These are phyloP conservation scores for Drosophila affinis DNA, from an alignment of 2,888 invertebrate genomes.

Conservation along the genomic window DNA sequence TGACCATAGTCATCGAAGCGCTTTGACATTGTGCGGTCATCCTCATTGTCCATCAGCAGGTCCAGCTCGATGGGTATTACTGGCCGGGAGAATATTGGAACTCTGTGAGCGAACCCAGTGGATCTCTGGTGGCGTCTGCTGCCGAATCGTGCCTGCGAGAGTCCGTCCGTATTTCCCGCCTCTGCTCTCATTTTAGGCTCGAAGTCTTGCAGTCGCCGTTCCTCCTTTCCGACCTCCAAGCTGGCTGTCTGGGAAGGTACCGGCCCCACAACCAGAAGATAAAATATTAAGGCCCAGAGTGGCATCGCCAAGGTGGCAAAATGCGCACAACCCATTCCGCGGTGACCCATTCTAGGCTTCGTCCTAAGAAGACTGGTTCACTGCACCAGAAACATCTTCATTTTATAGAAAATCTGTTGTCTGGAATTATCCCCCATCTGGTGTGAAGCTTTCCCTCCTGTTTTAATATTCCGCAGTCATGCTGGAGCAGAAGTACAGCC, in stretches of 20 bases:
- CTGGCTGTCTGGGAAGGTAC: slow-evolving; percentile 23
- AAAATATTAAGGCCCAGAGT: slow-evolving; percentile 35
- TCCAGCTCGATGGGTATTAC: slow-evolving; percentile 82
- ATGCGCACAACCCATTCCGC: slow-evolving; percentile 14
- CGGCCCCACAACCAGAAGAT: slow-evolving; percentile 34
- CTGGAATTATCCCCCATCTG: neutral
- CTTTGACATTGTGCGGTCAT: slow-evolving; percentile 82
- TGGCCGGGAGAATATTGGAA: slow-evolving; percentile 74
- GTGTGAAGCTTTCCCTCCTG: slow-evolving; percentile 2
- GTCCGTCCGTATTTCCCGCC: slow-evolving; percentile 10
- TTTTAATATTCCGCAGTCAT: slow-evolving; percentile 36
- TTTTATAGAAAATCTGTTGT: slow-evolving; percentile 31
- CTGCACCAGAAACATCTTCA: neutral
- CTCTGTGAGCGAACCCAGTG: slow-evolving; percentile 58
- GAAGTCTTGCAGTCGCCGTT: slow-evolving; percentile 45
- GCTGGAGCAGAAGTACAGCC: neutral
- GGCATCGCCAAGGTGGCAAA: slow-evolving; percentile 43
- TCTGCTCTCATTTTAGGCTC: slow-evolving; percentile 58
- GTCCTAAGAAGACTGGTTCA: slow-evolving; percentile 14
- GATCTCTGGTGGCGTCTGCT: slow-evolving; percentile 69
- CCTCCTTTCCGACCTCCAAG: slow-evolving; percentile 49
- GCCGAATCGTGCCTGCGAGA: slow-evolving; percentile 29
- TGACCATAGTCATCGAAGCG: slow-evolving; percentile 90
- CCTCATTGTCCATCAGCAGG: slow-evolving; percentile 79
- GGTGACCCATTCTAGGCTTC: slow-evolving; percentile 31